Base-by-base conservation (phyloP, 2,113 vertebrate species). In the Oreamnos americanus region DNA sequence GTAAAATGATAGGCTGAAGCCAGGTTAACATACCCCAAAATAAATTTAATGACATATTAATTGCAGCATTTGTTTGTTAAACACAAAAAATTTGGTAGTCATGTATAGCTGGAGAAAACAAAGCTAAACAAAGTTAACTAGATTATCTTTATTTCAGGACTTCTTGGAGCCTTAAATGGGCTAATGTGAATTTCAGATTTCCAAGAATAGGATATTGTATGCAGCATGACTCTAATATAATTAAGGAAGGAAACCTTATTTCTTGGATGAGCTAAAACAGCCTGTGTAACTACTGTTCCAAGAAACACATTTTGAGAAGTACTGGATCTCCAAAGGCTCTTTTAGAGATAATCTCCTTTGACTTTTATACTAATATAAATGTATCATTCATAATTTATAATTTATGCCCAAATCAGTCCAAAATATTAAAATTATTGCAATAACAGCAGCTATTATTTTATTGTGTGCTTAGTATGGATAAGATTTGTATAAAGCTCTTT, bases 281-380 rank as follows among this genome's bases (percentile, higher is more conserved):
- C 7, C 49, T 47, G 1, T 91, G 55, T 67, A 91, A 81, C 60
- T 7, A 62, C 12, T 64, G 4, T 53, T 94, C 39, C 7, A 95
- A 93, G 53, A 97, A 86, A 83, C 12, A n/a, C 21, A 23, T 81
- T 81, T 83, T 96, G 39, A 96, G 67, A 97, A 94, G 53, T 43
- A 45, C 25, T 43, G 5, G 10, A 67, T 96, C 21, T 58, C 33
- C 53, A 97, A 90, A 33, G 51, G 7, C 64, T 88, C 39, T 55
- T 93, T 23, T 94, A 91, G 16, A 78, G 64, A 91, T 85, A 51
- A 81, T 93, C 91, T 96, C 55, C 12, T 86, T 91, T 83, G 36
- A 62, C 78, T 64, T 17, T 79, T 79, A 57, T 14, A 47, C 15
- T 96, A 90, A 43, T 60, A 94, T 36, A 47, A 8, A 78, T 79